Conservation (phyloP, 2,797 vertebrate species). For the Muraenolepis orangiensis region DNA sequence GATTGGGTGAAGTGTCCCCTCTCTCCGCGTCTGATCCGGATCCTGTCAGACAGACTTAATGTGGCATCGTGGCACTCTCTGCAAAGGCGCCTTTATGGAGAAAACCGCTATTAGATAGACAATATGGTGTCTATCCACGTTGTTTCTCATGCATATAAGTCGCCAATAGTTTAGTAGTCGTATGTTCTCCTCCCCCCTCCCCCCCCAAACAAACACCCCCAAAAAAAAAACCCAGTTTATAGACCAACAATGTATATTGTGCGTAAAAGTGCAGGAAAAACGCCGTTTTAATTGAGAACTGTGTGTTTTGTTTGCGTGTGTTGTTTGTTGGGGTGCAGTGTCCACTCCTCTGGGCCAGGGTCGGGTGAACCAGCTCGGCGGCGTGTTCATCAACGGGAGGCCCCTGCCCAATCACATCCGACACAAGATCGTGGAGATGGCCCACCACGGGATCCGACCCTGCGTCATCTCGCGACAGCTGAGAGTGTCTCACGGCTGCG, state of each 20-base stretch:
- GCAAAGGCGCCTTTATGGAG: conserved; percentile 65
- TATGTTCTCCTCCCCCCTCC: no score
- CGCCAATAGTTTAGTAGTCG: background rate
- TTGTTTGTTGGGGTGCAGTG: conserved; percentile 75
- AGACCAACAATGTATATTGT: background rate
- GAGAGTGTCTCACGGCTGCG: conserved; percentile 94
- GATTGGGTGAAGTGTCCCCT: conserved; percentile 80
- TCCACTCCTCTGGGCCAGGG: conserved; percentile 97
- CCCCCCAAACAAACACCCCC: background rate
- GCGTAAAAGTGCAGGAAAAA: background rate
- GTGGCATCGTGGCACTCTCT: conserved; percentile 74
- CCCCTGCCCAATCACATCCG: conserved; percentile 97
- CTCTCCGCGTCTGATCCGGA: conserved; percentile 78
- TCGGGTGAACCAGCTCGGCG: conserved; percentile 95
- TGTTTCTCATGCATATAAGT: background rate
- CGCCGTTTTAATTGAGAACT: background rate
- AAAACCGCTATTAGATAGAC: conserved; percentile 51
- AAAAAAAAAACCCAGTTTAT: background rate
- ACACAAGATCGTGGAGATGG: conserved; percentile 99
- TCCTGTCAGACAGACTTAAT: conserved; percentile 73
- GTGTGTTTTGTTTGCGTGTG: conserved; percentile 38
- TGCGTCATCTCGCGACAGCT: conserved; percentile 97
- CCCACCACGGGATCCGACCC: conserved; percentile 95
- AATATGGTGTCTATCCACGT: conserved; percentile 50
- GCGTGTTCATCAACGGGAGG: conserved; percentile 97